Evolutionary conservation across 2,888 invertebrate species (phyloP).

Genomic region (Odontomyia ornata): DNA sequence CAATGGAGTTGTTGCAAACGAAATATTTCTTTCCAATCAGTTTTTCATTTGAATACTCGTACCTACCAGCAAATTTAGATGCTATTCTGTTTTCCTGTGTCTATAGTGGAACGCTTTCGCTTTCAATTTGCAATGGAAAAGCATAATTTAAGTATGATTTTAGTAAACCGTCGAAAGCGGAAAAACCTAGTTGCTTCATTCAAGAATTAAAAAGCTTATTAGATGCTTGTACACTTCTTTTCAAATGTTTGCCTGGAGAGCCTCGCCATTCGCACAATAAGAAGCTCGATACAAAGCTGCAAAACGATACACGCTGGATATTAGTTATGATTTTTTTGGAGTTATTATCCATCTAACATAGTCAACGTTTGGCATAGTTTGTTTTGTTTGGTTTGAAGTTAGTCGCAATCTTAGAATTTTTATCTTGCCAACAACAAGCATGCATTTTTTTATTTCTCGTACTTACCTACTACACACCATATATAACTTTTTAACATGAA

Average conservation of each 20-base stretch:
- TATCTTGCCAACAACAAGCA: constrained; percentile 21
- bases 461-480: constrained; percentile 1
- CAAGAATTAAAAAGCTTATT: constrained; percentile 5
- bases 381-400: background rate
- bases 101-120: constrained; percentile 36
- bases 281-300: constrained; percentile 6
- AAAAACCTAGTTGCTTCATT: background rate
- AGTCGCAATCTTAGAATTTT: constrained; percentile 14
- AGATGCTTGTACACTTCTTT: constrained; percentile 30
- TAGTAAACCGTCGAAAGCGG: background rate
- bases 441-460: constrained; percentile 14
- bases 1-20: background rate
- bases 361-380: background rate
- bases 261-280: constrained; percentile 25
- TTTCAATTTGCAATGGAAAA: constrained; percentile 19
- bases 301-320: constrained; percentile 15
- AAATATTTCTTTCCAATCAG: background rate
- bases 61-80: background rate
- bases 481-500: constrained; percentile 20
- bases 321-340: constrained; percentile 1
- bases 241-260: constrained; percentile 27
- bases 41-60: constrained; percentile 12
- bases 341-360: background rate
- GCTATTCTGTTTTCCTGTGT: constrained; percentile 33
- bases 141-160: background rate